Evolutionary conservation across 2,888 invertebrate genomes (phyloP).

Genomic region (Cephus pulcher): DNA sequence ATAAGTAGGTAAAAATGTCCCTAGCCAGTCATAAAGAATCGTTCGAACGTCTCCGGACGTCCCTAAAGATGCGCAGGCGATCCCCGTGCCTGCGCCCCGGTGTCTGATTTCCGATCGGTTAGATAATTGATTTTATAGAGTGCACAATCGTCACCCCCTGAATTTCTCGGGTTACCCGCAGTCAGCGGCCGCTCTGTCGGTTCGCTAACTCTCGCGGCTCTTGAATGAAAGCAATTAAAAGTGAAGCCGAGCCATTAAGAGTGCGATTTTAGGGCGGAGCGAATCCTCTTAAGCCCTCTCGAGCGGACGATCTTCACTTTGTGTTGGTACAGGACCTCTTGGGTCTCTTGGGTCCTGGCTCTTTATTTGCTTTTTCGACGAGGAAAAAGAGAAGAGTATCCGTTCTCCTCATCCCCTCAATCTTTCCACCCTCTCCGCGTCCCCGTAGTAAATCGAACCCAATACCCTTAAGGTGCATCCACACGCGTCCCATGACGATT

Average conservation of each 20-base stretch:
- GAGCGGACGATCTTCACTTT: neutral
- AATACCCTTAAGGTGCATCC: slow-evolving; percentile 14
- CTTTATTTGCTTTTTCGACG: neutral
- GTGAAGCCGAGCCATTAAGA: slow-evolving; percentile 4
- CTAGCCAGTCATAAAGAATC: no score
- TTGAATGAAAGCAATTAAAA: slow-evolving; percentile 1
- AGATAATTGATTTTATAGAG: neutral
- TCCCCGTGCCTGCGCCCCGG: neutral
- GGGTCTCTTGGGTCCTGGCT: neutral
- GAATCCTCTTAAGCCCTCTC: slow-evolving; percentile 3
- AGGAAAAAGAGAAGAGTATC: neutral
- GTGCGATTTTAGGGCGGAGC: slow-evolving; percentile 7
- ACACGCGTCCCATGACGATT: slow-evolving; percentile 41
- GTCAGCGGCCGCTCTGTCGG: neutral
- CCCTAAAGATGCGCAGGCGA: neutral
- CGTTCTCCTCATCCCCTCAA: neutral
- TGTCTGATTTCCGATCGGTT: slow-evolving; percentile 2
- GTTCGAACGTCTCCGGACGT: neutral
- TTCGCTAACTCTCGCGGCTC: neutral
- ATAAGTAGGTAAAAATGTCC: no score
- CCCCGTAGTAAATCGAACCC: no score
- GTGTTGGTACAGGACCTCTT: neutral
- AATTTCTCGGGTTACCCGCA: slow-evolving; percentile 1
- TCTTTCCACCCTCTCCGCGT: neutral
- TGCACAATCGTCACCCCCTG: neutral